phyloP scores from a whole-genome alignment of 2,888 invertebrate species.

The Polylopha cassiicola region DNA sequence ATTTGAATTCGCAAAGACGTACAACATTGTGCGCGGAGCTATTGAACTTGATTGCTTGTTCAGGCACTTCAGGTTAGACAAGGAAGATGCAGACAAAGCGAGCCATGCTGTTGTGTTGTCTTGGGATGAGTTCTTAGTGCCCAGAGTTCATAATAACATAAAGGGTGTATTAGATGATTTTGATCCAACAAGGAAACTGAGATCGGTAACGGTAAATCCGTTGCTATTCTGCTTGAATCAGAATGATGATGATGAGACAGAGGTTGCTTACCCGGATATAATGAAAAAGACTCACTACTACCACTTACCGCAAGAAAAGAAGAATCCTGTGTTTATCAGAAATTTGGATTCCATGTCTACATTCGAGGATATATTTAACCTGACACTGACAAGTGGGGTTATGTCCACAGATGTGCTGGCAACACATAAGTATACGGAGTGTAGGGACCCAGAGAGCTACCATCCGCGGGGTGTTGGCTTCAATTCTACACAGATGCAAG shows the following conservation, averaged over 20 bases:
- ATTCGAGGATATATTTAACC: slow-evolving; percentile 61
- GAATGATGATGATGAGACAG: slow-evolving; percentile 62
- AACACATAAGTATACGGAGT: slow-evolving; percentile 67
- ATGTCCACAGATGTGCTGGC: slow-evolving; percentile 57
- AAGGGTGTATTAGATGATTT: slow-evolving; percentile 73
- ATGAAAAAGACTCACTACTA: slow-evolving; percentile 70
- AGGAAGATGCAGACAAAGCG: slow-evolving; percentile 64
- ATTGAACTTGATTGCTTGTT: slow-evolving; percentile 82
- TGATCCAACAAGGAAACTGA: slow-evolving; percentile 59
- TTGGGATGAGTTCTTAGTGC: slow-evolving; percentile 82
- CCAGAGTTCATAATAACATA: slow-evolving; percentile 74
- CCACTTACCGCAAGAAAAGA: slow-evolving; percentile 42
- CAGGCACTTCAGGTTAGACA: slow-evolving; percentile 75
- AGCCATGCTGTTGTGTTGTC: slow-evolving; percentile 75
- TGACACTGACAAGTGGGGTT: slow-evolving; percentile 42
- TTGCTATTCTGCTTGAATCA: slow-evolving; percentile 67
- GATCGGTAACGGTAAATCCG: slow-evolving; percentile 50
- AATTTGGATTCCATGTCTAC: slow-evolving; percentile 65
- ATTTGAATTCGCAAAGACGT: slow-evolving; percentile 69
- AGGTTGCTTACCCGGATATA: slow-evolving; percentile 59
- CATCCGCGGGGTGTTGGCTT: slow-evolving; percentile 51
- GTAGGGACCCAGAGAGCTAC: slow-evolving; percentile 58
- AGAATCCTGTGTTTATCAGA: slow-evolving; percentile 49
- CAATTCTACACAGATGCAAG: slow-evolving; percentile 66
- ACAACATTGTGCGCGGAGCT: slow-evolving; percentile 65